Evolutionary conservation across 2,888 invertebrate species (phyloP), one percentile per base, ranked within the genome.

Genomic region (Linyphia triangularis): DNA sequence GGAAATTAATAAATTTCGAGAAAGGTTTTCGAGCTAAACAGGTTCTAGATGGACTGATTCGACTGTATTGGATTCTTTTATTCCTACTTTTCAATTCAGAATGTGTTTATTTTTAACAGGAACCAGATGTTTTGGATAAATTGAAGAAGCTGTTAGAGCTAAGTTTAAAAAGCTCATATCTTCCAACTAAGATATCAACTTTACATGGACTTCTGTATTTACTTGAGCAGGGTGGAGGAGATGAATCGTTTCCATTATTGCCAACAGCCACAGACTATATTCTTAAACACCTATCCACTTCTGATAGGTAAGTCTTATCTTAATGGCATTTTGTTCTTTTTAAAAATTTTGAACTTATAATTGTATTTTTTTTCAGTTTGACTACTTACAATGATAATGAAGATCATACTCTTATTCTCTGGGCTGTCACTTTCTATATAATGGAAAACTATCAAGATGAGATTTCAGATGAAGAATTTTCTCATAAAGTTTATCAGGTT

Each of bases 371-470:
- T 73, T 28, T 57, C 30, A 69, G 70, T 22, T 59, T 28, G n/a
- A 28, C 22, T 24, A 30, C 63, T 30, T 83, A 28, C 75, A 90
- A 89, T 89, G 92, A 93, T 81, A 93, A 93, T 91, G 95, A 95
- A 91, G 95, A 95, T 90, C 96, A 96, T 92, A 94, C 95, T 81
- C 93, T 96, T 90, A 93, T 95, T 72, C 94, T 96, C 92, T 96
- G 96, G 96, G 94, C 96, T 33, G 93, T 96, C 72, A 95, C 95
- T 73, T 96, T 96, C 93, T 96, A 95, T 92, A 93, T 96, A 88
- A 93, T 96, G 91, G 96, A 96, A 93, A 93, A 93, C 86, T 93
- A 92, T 90, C 91, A 91, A 28, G 92, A 92, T 22, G 95, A 95
- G 92, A 93, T 95, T 43, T 95, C 95, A 90, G 95, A 96, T 91